A percentile compares a stretch with the other conserved stretches of the same genome.
Conservation (phyloP, 2,797 vertebrate species). For the Chrysocyon brachyurus region DNA sequence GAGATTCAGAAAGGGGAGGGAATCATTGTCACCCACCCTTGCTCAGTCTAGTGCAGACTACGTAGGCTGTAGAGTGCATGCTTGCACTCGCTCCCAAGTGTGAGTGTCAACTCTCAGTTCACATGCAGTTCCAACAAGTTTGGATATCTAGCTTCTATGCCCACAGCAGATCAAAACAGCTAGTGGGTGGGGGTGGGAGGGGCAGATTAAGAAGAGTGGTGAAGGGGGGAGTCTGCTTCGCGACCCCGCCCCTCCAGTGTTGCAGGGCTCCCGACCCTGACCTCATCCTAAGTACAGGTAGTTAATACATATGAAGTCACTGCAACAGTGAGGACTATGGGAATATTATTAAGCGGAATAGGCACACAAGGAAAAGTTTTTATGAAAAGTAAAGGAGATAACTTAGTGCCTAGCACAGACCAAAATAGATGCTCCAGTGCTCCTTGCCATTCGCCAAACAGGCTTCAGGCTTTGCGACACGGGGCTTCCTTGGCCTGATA, state of each 20-base stretch:
- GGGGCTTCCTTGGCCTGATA: not conserved
- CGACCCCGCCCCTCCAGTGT: not conserved
- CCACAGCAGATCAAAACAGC: not conserved
- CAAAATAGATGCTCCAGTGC: not conserved
- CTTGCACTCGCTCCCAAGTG: conserved; percentile 31
- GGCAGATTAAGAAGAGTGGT: not conserved
- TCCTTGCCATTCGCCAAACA: not conserved
- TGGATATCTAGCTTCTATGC: not conserved
- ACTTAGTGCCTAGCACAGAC: not conserved
- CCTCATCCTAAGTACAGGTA: not conserved
- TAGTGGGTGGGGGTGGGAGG: not conserved
- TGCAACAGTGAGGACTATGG: not conserved
- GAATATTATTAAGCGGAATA: not conserved
- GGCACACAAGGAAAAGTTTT: not conserved
- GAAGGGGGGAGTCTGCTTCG: not conserved
- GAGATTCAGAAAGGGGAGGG: not conserved
- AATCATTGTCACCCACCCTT: conserved; percentile 11
- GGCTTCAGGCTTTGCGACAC: not conserved
- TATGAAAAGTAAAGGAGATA: conserved; percentile 43
- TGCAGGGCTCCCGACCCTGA: too few species aligned
- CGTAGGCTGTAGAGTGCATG: not conserved
- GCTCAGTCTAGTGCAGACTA: not conserved
- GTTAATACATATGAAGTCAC: not conserved
- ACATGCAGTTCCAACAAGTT: not conserved
- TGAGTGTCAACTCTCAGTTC: conserved; percentile 39